Conservation (phyloP, 2,888 invertebrate species). For the Hydraecia micacea region DNA sequence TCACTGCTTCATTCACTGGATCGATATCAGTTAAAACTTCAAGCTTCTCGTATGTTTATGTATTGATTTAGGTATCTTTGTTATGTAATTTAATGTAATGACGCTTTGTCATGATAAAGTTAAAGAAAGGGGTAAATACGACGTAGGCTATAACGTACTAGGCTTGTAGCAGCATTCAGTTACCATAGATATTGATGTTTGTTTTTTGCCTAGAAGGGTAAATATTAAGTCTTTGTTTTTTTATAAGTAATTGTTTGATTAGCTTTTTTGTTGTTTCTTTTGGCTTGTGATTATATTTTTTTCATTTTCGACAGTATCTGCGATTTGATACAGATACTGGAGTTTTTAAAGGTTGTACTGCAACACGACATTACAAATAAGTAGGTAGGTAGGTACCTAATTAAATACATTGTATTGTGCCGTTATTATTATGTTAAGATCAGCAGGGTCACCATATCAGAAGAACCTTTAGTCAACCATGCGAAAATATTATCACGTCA, state of each 20-base stretch:
- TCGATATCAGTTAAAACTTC: constrained; percentile 13
- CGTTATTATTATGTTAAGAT: neutral
- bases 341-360: neutral
- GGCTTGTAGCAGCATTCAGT: neutral
- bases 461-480: neutral
- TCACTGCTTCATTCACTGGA: constrained; percentile 15
- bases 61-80: constrained; percentile 19
- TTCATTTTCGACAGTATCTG: neutral
- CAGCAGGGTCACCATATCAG: neutral
- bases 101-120: constrained; percentile 5
- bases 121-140: constrained; percentile 19
- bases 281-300: neutral
- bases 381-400: neutral
- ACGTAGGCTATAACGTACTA: neutral
- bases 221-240: neutral
- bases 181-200: neutral
- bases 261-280: neutral
- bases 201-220: neutral
- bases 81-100: constrained; percentile 24
- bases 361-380: neutral
- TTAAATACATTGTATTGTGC: constrained; percentile 17
- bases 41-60: constrained; percentile 18
- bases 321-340: neutral
- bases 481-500: neutral
- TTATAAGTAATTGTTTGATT: neutral